A percentile compares a stretch with the other conserved stretches of the same genome.
Evolutionary conservation across 2,797 vertebrate genomes (phyloP).

Genomic region (Fratercula arctica): DNA sequence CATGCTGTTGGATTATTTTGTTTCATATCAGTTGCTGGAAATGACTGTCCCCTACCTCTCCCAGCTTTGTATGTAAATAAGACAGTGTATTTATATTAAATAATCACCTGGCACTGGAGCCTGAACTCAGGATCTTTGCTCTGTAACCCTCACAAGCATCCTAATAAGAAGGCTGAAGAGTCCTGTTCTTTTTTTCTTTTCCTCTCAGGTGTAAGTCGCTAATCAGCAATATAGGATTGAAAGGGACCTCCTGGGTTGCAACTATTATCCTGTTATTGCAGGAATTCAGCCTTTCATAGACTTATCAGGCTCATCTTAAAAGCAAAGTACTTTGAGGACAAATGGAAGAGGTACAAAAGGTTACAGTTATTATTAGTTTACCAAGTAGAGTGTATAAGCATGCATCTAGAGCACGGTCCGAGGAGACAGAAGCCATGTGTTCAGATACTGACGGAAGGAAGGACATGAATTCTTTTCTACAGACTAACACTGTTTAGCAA

Average conservation of each 20-base stretch:
- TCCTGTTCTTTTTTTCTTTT: rapidly evolving
- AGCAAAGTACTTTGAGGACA: background rate
- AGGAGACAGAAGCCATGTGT: background rate
- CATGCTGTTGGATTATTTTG: background rate
- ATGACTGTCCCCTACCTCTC: no score
- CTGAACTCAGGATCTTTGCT: background rate
- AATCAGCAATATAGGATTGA: background rate
- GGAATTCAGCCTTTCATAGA: background rate
- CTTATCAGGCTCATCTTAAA: background rate
- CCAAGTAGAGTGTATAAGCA: background rate
- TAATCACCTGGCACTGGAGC: background rate
- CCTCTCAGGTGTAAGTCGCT: background rate
- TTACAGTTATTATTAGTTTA: background rate
- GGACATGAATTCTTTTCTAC: background rate
- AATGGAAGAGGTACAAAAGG: background rate
- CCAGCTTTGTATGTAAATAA: background rate
- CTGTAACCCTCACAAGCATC: background rate
- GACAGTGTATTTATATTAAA: background rate
- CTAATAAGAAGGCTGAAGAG: background rate
- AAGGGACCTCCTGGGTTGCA: background rate
- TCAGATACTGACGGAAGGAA: background rate
- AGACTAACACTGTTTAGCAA: background rate
- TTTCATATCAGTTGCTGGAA: background rate
- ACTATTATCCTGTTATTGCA: background rate
- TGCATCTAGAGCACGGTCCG: rapidly evolving